Conservation (phyloP, 2,888 invertebrate species). For the Morpho achilles region DNA sequence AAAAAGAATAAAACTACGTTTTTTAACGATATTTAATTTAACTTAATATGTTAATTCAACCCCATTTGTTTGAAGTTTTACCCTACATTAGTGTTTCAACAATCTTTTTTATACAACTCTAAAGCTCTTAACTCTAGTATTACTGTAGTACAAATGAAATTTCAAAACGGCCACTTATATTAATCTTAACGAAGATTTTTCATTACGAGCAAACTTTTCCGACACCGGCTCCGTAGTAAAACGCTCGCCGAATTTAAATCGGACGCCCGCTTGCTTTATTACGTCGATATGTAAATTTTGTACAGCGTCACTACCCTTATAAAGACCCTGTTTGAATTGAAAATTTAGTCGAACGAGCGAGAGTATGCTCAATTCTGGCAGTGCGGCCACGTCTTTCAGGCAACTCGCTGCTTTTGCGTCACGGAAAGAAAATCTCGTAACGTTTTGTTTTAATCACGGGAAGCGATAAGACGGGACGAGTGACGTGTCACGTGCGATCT, state of each 20-base stretch:
- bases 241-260: slow-evolving; percentile 67
- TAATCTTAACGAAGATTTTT: slow-evolving; percentile 22
- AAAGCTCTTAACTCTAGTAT: background rate
- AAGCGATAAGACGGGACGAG: slow-evolving; percentile 37
- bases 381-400: slow-evolving; percentile 75
- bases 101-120: too few species aligned
- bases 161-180: slow-evolving; percentile 7
- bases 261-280: slow-evolving; percentile 73
- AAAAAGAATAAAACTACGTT: too few species aligned
- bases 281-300: slow-evolving; percentile 78
- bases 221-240: slow-evolving; percentile 22
- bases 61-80: too few species aligned
- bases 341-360: slow-evolving; percentile 75
- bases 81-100: too few species aligned
- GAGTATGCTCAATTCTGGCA: slow-evolving; percentile 66
- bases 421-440: background rate
- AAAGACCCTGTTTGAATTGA: slow-evolving; percentile 79
- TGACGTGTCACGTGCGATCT: slow-evolving; percentile 54
- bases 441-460: slow-evolving; percentile 19
- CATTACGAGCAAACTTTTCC: slow-evolving; percentile 23
- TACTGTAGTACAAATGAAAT: background rate
- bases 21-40: too few species aligned
- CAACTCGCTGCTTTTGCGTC: slow-evolving; percentile 47
- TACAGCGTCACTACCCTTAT: slow-evolving; percentile 78
- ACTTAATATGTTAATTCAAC: too few species aligned